A percentile compares a stretch with the other conserved stretches of the same genome.
Conservation (phyloP, 2,797 vertebrate genomes). For the Melanotaenia trifasciata region DNA sequence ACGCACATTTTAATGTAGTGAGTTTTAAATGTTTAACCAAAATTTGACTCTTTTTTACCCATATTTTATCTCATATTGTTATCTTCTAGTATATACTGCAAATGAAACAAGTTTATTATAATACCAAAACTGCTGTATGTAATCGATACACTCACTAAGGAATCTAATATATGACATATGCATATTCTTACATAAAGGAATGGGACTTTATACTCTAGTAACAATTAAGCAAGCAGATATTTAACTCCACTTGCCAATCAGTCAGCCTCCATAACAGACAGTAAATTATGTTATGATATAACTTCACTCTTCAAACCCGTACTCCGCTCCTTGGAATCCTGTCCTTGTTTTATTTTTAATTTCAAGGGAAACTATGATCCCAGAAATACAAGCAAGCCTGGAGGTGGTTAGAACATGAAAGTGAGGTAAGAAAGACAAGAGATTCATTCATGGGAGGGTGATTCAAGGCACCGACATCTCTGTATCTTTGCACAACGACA, state of each 20-base stretch:
- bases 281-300: not conserved
- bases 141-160: not conserved
- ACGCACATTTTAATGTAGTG: not conserved
- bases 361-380: conserved; percentile 60
- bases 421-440: conserved; percentile 83
- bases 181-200: not conserved
- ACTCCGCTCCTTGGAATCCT: conserved; percentile 64
- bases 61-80: not conserved
- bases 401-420: conserved; percentile 82
- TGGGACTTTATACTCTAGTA: not conserved
- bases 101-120: not conserved
- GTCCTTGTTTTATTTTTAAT: conserved; percentile 61
- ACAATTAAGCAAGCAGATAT: not conserved
- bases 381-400: conserved; percentile 81
- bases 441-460: conserved; percentile 82
- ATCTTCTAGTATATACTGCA: not conserved
- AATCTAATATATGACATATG: not conserved
- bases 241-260: not conserved
- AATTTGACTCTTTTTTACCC: not conserved
- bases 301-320: not conserved
- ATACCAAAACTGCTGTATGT: not conserved
- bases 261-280: not conserved
- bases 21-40: not conserved
- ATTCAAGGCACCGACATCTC: conserved; percentile 80
- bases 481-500: conserved; percentile 75